A percentile compares a stretch with the other conserved stretches of the same genome.
Conservation (phyloP, 1,140 invertebrate species). For the Cyclargus thomasi region DNA sequence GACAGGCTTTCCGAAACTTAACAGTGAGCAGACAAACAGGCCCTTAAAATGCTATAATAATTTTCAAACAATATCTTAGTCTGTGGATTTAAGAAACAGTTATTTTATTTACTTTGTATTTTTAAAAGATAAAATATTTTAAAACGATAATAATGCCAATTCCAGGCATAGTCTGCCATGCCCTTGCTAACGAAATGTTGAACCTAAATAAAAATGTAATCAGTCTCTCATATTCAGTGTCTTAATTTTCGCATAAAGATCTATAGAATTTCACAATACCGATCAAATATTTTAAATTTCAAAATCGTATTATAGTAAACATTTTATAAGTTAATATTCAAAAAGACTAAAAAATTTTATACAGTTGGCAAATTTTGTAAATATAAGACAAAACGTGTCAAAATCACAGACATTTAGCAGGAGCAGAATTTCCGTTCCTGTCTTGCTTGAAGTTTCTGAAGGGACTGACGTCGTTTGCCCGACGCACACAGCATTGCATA, state of each 20-base stretch:
- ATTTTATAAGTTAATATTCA: slow-evolving; percentile 4
- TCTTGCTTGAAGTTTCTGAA: slow-evolving; percentile 63
- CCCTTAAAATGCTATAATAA: no score
- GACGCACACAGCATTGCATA: slow-evolving; percentile 71
- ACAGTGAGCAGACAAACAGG: no score
- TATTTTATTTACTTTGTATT: no score
- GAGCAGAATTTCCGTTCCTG: slow-evolving; percentile 57
- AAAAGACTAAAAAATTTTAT: slow-evolving; percentile 2
- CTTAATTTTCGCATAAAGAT: not conserved
- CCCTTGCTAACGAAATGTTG: no score
- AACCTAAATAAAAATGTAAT: not conserved
- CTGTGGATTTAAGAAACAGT: no score
- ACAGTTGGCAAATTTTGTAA: slow-evolving; percentile 12
- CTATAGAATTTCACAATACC: no score
- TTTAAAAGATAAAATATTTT: no score
- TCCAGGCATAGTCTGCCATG: no score
- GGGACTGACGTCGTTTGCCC: slow-evolving; percentile 53
- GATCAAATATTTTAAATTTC: not conserved
- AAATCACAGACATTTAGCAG: slow-evolving; percentile 49
- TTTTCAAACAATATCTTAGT: no score
- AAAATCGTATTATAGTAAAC: not conserved
- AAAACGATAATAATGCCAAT: no score
- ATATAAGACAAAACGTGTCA: slow-evolving; percentile 28
- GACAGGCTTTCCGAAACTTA: no score
- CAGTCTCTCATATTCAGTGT: slow-evolving; percentile 11